These are phyloP conservation scores for Pristis pectinata DNA, from an alignment of 2,797 vertebrate species.

Conservation along the genomic window DNA sequence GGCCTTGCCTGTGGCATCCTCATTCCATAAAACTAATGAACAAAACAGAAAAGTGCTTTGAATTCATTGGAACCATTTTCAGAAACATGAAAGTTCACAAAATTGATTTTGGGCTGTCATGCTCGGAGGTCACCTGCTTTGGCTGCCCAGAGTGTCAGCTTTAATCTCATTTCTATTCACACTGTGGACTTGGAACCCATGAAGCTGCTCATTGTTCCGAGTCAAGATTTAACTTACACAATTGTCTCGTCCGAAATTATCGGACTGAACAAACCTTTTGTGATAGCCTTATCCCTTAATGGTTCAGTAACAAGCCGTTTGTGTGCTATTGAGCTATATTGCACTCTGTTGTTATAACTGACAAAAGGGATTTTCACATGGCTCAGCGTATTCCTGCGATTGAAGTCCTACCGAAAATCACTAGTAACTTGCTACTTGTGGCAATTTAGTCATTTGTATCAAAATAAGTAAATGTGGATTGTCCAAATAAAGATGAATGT, in stretches of 20 bases:
- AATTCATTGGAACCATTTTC: not conserved
- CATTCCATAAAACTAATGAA: no score
- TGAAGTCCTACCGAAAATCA: not conserved
- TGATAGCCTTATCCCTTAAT: not conserved
- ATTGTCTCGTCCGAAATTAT: not conserved
- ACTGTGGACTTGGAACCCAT: not conserved
- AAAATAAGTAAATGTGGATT: not conserved
- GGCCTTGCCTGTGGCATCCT: no score
- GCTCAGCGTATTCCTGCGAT: not conserved
- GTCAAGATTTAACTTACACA: not conserved
- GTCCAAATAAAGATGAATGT: no score
- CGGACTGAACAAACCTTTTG: not conserved
- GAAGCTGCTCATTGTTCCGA: not conserved
- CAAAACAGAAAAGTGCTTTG: no score
- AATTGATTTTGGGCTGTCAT: not conserved
- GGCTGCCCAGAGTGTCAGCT: no score
- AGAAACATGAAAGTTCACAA: not conserved
- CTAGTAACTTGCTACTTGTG: not conserved
- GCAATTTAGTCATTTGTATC: not conserved
- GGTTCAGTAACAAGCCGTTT: not conserved
- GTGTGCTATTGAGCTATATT: not conserved
- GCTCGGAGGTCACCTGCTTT: not conserved
- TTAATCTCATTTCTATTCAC: not conserved
- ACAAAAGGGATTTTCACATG: not conserved
- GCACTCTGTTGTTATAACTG: not conserved